Evolutionary conservation across 2,888 invertebrate species (phyloP), one percentile per base, ranked within the genome.

Genomic region (Autographa gamma): DNA sequence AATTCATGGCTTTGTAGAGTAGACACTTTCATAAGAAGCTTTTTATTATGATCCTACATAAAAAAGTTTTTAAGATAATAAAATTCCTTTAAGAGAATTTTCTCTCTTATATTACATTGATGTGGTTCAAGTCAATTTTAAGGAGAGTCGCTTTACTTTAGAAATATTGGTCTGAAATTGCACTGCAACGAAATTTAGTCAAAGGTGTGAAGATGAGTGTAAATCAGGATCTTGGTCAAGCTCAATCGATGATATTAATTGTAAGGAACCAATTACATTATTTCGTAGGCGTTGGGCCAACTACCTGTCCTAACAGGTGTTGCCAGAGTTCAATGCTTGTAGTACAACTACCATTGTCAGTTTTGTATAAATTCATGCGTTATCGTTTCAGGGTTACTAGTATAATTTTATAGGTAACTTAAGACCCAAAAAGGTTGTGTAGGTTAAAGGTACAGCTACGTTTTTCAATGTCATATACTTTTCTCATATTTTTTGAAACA

Each of bases 271-370:
- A 31, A 73, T 76, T 77, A 66, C 38, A 56, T 76, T 66, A 69
- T 66, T 56, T 56, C 19, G 77, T 64, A 72, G 77, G 76, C 73
- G 64, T 64, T 77, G 18, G 58, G 77, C 77, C 76, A 76, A 76
- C 60, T 58, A 65, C 62, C 63, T 66, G 73, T 77, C 73, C 62
- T 16, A 62, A 61, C 61, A 69, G 69, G 56, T 66, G 69, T 41
- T 52, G 59, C 63, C 11, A n/a, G 63, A 66, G 73, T 77, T 76
- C 61, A 77, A 69, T 62, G 77, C 43, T 69, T 67, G 54, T 19
- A 25, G 48, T 41, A 38, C 56, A 67, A 64, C 61, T 16, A 60
- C 62, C 72, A 77, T 64, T 77, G 58, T 43, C 3, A 48, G n/a
- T 48, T n/a, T 25, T 25, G 54, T 41, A 76, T 68, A 41, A 60